These are phyloP conservation scores for Agriopis marginaria DNA, from an alignment of 2,888 invertebrate species.

Conservation along the genomic window DNA sequence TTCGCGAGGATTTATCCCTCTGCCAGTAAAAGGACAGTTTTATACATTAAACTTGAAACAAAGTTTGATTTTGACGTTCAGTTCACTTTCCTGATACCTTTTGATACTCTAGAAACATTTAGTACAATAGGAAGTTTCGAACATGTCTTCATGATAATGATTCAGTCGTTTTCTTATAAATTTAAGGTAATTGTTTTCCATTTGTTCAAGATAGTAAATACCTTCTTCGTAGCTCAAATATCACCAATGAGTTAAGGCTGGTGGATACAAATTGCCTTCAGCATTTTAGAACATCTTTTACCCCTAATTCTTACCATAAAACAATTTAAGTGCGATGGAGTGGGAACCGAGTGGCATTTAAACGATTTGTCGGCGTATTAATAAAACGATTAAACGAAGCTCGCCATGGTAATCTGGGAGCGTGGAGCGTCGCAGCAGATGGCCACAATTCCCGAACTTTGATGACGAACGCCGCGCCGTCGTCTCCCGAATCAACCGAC, in stretches of 20 bases:
- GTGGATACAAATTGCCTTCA: slow-evolving; percentile 12
- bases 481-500: slow-evolving; percentile 70
- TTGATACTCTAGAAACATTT: too few relatives aligned
- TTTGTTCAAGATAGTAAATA: neutral
- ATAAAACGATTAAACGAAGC: slow-evolving; percentile 86
- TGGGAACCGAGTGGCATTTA: slow-evolving; percentile 73
- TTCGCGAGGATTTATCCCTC: slow-evolving; percentile 73
- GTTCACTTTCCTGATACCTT: neutral
- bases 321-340: slow-evolving; percentile 48
- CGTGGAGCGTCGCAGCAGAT: slow-evolving; percentile 81
- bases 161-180: too few relatives aligned
- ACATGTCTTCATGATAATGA: too few relatives aligned
- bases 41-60: slow-evolving; percentile 55
- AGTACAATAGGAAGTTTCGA: too few relatives aligned
- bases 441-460: slow-evolving; percentile 84
- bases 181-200: neutral
- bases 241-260: neutral
- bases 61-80: slow-evolving; percentile 31
- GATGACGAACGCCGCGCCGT: slow-evolving; percentile 79
- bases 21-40: slow-evolving; percentile 63
- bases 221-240: neutral
- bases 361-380: slow-evolving; percentile 85
- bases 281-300: slow-evolving; percentile 27
- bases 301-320: slow-evolving; percentile 42
- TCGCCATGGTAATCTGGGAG: slow-evolving; percentile 83